Evolutionary conservation across 2,113 vertebrate species (phyloP).

Genomic region (Clarias macrocephalus): DNA sequence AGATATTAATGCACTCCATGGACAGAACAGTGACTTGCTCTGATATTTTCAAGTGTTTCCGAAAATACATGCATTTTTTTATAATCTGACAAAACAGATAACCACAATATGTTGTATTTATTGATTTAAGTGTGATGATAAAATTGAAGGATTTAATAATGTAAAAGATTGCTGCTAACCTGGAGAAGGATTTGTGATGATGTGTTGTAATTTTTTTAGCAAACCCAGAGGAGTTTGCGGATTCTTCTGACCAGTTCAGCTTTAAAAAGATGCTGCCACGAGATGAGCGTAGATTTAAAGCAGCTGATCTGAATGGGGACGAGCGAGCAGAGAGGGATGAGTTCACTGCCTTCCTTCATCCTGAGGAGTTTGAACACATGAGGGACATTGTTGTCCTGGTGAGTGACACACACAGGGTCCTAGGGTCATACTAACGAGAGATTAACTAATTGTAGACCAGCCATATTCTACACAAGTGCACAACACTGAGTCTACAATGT

Average conservation of each 20-base stretch:
- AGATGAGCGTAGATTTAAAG: constrained; percentile 89
- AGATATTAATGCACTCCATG: too few species aligned
- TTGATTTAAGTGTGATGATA: neutral
- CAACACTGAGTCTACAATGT: neutral
- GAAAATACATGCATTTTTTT: neutral
- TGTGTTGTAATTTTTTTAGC: constrained; percentile 68
- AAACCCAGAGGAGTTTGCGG: constrained; percentile 90
- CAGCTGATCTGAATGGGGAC: constrained; percentile 84
- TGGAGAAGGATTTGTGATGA: neutral
- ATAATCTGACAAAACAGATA: neutral
- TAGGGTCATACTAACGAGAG: neutral
- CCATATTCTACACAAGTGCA: neutral
- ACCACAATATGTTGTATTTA: neutral
- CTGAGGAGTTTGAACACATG: constrained; percentile 98
- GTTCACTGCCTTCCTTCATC: constrained; percentile 94
- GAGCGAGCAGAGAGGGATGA: constrained; percentile 85
- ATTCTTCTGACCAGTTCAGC: constrained; percentile 86
- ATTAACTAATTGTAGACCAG: neutral
- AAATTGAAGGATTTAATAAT: neutral
- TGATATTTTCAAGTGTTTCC: neutral
- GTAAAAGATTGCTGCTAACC: neutral
- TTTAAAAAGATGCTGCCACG: constrained; percentile 98
- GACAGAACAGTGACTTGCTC: too few species aligned
- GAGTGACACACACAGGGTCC: constrained; percentile 60
- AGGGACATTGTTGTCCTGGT: constrained; percentile 92